Evolutionary conservation across 92 coral and sea anemone species (phyloP), one percentile per base, ranked within the genome.

Genomic region (Porites lobata): DNA sequence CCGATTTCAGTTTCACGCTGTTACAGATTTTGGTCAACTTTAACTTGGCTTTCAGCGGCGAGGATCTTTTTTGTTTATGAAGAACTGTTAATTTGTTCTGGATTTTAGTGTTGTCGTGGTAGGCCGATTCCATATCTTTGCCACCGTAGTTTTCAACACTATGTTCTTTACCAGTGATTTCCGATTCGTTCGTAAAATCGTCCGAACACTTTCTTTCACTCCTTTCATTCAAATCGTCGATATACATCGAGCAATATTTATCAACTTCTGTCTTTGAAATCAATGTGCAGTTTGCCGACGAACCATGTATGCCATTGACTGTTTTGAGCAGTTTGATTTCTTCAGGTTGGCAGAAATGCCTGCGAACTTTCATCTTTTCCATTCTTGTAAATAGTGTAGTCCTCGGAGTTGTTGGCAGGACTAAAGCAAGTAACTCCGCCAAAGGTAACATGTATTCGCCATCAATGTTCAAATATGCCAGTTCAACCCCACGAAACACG

Each of bases 291-390:
- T 94, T 95, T 59, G 98, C 98, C 66, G 98, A 95, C 67, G 96
- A 93, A 59, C 98, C 98, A 83, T 95, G 98, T 88, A 94, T 93
- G 85, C 98, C 98, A 86, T 94, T 94, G 20, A 95, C 98, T 70
- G 98, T 93, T 80, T 95, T 95, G 3, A 95, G 92, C 69, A 95
- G 89, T 92, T 88, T 95, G 74, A 95, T 95, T 85, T 95, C 98
- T 58, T 78, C 88, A 7, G 95, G 96, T 29, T 57, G 72, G 88
- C 98, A 95, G 92, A 93, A 95, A 91, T 95, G 96, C 91, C 98
- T 92, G 32, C 96, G 94, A 93, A 95, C 96, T 61, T 85, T 87
- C 86, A 95, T 93, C 79, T 93, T 95, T 91, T 95, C 98, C 98
- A 95, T 95, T 82, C 98, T 93, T 1, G 98, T 95, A 94, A 95